Percentiles rank a stretch among this genome's conserved stretches.
These are phyloP conservation scores for Dipodomys spectabilis DNA, from an alignment of 2,113 vertebrate species.

Conservation along the genomic window DNA sequence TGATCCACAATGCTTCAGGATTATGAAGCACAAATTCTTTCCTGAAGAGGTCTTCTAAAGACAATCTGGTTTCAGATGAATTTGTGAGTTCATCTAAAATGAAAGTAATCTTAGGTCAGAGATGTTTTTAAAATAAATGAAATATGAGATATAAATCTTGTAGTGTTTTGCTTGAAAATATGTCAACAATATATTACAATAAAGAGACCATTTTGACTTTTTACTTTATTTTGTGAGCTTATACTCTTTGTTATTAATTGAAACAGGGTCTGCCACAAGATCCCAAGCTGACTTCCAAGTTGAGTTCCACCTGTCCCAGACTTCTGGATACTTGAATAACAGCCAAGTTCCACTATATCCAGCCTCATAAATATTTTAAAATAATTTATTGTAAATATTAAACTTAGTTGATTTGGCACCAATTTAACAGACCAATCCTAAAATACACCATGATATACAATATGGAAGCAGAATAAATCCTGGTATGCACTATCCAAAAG, in stretches of 20 bases:
- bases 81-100: constrained; percentile 92
- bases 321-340: no score
- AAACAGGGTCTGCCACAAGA: not conserved
- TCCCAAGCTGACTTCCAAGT: not conserved
- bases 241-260: no score
- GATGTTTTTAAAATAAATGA: fast-evolving
- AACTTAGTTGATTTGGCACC: not conserved
- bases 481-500: not conserved
- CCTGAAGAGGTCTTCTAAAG: constrained; percentile 96
- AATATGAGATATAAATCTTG: not conserved
- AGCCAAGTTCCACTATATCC: not conserved
- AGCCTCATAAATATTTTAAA: not conserved
- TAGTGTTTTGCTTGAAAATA: not conserved
- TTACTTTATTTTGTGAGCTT: not conserved
- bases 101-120: constrained; percentile 57
- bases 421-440: not conserved
- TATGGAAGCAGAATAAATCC: not conserved
- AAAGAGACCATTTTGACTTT: not conserved
- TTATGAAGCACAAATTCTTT: constrained; percentile 93
- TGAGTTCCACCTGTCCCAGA: fast-evolving
- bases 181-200: not conserved
- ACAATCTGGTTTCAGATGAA: constrained; percentile 94
- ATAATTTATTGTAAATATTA: not conserved
- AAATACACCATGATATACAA: not conserved
- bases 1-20: constrained; percentile 96